A percentile compares a stretch with the other conserved stretches of the same genome.
Conservation (phyloP, 2,888 invertebrate genomes). For the Noctuana brunneofusca region DNA sequence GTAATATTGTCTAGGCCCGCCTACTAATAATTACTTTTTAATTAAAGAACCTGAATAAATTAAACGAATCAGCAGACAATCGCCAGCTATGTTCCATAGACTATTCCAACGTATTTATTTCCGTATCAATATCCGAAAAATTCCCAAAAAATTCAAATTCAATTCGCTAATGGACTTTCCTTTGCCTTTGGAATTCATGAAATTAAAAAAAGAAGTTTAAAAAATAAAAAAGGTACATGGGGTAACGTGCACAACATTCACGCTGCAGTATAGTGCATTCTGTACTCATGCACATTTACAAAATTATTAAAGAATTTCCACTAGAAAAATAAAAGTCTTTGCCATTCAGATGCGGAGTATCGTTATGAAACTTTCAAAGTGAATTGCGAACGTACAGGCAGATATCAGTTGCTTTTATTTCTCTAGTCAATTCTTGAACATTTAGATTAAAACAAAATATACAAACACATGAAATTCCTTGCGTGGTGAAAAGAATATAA, state of each 20-base stretch:
- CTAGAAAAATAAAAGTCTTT: constrained; percentile 43
- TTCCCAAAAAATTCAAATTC: constrained; percentile 41
- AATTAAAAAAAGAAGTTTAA: constrained; percentile 58
- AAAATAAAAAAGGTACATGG: constrained; percentile 53
- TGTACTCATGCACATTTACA: constrained; percentile 78
- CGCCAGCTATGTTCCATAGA: constrained; percentile 21
- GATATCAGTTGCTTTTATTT: constrained; percentile 35
- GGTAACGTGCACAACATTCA: constrained; percentile 79
- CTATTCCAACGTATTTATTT: constrained; percentile 9
- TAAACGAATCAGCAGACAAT: constrained; percentile 3
- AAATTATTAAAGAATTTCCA: constrained; percentile 53
- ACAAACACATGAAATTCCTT: constrained; percentile 40
- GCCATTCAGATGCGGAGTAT: constrained; percentile 14
- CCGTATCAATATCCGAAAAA: constrained; percentile 57
- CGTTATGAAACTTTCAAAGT: constrained; percentile 23
- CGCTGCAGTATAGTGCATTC: constrained; percentile 77
- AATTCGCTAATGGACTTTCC: constrained; percentile 72
- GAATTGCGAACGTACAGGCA: constrained; percentile 16
- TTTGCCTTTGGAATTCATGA: constrained; percentile 64
- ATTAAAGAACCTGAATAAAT: not conserved
- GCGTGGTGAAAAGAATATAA: constrained; percentile 42
- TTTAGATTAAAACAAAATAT: constrained; percentile 47
- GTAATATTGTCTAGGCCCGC: no score
- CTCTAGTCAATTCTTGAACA: constrained; percentile 44
- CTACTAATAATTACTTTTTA: not conserved